Conservation (phyloP, 2,888 invertebrate species). For the Acrobasis consociella region DNA sequence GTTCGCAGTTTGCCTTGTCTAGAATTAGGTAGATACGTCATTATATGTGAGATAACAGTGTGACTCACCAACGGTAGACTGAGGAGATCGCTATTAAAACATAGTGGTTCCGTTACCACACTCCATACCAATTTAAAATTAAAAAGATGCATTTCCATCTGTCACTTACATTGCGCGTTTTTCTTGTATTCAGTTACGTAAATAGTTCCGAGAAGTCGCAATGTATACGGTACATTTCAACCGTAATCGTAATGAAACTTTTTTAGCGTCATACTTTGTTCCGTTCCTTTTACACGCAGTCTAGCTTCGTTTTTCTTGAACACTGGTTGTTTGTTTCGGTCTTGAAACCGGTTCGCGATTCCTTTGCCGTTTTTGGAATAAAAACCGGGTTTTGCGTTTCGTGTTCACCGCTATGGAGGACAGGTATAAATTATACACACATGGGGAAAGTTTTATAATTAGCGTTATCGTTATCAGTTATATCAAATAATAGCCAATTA, state of each 20-base stretch:
- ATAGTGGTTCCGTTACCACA: constrained; percentile 13
- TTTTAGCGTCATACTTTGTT: constrained; percentile 30
- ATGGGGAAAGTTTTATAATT: constrained; percentile 15
- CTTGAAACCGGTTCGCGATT: constrained; percentile 51
- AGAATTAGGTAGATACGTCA: constrained; percentile 18
- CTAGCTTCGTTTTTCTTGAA: constrained; percentile 58
- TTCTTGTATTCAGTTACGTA: constrained; percentile 9
- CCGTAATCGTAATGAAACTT: constrained; percentile 31
- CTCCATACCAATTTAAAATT: constrained; percentile 1
- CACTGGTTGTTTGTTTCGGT: constrained; percentile 58
- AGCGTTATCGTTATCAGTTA: constrained; percentile 21
- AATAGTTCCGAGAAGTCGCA: constrained; percentile 9
- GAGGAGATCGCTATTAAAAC: constrained; percentile 3
- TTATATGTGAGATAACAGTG: constrained; percentile 12
- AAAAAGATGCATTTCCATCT: not conserved
- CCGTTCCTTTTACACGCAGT: constrained; percentile 56
- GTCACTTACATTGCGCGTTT: constrained; percentile 5
- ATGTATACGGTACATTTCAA: constrained; percentile 24
- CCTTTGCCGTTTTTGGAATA: constrained; percentile 37
- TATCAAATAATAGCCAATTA: constrained; percentile 32
- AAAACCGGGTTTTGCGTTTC: constrained; percentile 36
- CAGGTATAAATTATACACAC: constrained; percentile 42
- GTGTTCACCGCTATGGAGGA: constrained; percentile 57
- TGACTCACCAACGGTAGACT: constrained; percentile 15
- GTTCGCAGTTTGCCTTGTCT: constrained; percentile 21